Evolutionary conservation across 2,888 invertebrate genomes (phyloP), one percentile per base, ranked within the genome.

Genomic region (Drosophila setosimentum): DNA sequence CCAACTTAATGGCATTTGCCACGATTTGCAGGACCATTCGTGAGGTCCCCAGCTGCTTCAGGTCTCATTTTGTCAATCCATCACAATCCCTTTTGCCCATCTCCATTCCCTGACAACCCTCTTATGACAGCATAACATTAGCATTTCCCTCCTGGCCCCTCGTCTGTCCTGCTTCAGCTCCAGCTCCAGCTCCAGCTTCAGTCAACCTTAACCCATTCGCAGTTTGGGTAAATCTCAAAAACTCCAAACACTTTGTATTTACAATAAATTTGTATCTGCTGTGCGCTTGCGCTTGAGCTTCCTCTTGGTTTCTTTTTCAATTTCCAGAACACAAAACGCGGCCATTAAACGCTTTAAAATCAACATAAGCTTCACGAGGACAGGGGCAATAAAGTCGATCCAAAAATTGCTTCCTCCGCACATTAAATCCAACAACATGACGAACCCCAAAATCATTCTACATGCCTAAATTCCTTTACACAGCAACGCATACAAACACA

Each of bases 281-380:
- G n/a, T n/a, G 27, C 27, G 24, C n/a, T 55, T 37, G 55, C 45
- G 68, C 27, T 37, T 67, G 45, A 40, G 68, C 27, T 37, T 67
- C 40, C 51, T 64, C 65, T 30, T 42, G 10, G 50, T 40, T 63
- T 78, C 79, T 72, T 83, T 88, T 86, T 86, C 89, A 86, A 86
- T 86, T 86, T 85, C 51, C 67, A 72, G 55, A 51, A 73, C 73
- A 68, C 69, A 65, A 80, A 74, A 76, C 80, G 80, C 65, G 71
- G 62, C 87, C 82, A 82, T 86, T 86, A 86, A 88, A 88, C 87
- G 85, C 89, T 86, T 86, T 86, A 86, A 86, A 86, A 86, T 87
- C 87, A 86, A 89, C 87, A 86, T 79, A 72, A 86, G 61, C 88
- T 76, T 58, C 73, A 68, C 68, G 75, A 63, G 83, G 81, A 75